Percentiles rank a stretch among this genome's conserved stretches.
Evolutionary conservation across 2,888 invertebrate species (phyloP).

Genomic region (Drosophila nr. fundita): DNA sequence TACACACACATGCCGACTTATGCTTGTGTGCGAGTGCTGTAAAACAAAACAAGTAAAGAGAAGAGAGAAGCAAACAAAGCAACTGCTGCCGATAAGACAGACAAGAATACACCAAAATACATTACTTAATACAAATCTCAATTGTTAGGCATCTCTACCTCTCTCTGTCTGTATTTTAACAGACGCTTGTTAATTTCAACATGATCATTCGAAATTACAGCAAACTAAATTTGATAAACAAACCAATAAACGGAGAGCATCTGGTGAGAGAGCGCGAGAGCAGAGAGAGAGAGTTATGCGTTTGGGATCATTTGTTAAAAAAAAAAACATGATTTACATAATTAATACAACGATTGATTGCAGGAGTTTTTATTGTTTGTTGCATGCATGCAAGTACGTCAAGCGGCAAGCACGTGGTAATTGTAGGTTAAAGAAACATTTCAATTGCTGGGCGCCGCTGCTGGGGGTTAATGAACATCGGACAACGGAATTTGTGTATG

Average conservation of each 20-base stretch:
- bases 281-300: constrained; percentile 7
- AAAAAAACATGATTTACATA: constrained; percentile 78
- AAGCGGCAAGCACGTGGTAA: constrained; percentile 76
- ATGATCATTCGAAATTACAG: constrained; percentile 47
- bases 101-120: constrained; percentile 15
- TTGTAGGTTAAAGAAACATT: constrained; percentile 80
- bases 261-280: constrained; percentile 8
- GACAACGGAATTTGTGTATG: constrained; percentile 41
- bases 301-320: constrained; percentile 15
- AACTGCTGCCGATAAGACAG: constrained; percentile 54
- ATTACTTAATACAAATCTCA: constrained; percentile 17
- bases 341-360: constrained; percentile 35
- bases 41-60: constrained; percentile 62
- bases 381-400: constrained; percentile 55
- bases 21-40: constrained; percentile 19
- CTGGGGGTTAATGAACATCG: constrained; percentile 77
- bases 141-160: constrained; percentile 13
- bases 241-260: constrained; percentile 21
- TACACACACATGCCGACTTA: neutral
- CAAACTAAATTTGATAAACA: constrained; percentile 40
- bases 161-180: constrained; percentile 31
- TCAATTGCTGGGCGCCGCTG: constrained; percentile 16
- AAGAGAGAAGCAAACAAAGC: constrained; percentile 35
- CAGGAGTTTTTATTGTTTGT: constrained; percentile 35
- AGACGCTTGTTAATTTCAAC: constrained; percentile 59